These are phyloP conservation scores for Acronicta leporina DNA, from an alignment of 2,888 invertebrate species.

Conservation along the genomic window DNA sequence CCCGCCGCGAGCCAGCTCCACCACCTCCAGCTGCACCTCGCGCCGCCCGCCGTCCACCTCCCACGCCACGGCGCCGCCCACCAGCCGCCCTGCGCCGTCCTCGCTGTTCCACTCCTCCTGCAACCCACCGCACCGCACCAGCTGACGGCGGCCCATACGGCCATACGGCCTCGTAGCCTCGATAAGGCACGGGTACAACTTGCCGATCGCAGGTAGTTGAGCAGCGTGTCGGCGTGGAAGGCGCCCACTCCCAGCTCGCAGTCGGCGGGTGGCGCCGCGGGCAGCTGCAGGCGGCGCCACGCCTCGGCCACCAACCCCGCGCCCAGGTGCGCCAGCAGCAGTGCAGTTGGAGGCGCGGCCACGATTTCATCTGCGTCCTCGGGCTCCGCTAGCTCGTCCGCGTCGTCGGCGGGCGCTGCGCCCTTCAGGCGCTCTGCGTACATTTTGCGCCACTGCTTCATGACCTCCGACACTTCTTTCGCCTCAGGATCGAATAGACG, in stretches of 20 bases:
- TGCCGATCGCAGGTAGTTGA: constrained; percentile 80
- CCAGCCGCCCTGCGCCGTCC: constrained; percentile 36
- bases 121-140: constrained; percentile 24
- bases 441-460: constrained; percentile 56
- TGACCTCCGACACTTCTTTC: constrained; percentile 51
- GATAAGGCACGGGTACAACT: constrained; percentile 20
- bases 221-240: constrained; percentile 81
- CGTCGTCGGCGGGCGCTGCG: constrained; percentile 8
- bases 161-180: neutral
- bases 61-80: constrained; percentile 64
- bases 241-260: constrained; percentile 70
- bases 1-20: constrained; percentile 77
- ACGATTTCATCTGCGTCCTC: constrained; percentile 34
- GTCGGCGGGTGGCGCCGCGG: constrained; percentile 56
- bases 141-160: neutral
- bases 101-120: constrained; percentile 61
- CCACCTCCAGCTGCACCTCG: constrained; percentile 67
- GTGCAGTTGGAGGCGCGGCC: constrained; percentile 60
- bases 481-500: constrained; percentile 75
- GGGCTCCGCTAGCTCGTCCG: constrained; percentile 28
- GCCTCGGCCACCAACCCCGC: constrained; percentile 60
- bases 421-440: constrained; percentile 47
- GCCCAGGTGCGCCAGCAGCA: constrained; percentile 71
- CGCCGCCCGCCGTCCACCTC: constrained; percentile 70
- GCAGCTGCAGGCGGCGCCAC: constrained; percentile 60